Conservation (phyloP, 2,797 vertebrate species). For the Alosa sapidissima region DNA sequence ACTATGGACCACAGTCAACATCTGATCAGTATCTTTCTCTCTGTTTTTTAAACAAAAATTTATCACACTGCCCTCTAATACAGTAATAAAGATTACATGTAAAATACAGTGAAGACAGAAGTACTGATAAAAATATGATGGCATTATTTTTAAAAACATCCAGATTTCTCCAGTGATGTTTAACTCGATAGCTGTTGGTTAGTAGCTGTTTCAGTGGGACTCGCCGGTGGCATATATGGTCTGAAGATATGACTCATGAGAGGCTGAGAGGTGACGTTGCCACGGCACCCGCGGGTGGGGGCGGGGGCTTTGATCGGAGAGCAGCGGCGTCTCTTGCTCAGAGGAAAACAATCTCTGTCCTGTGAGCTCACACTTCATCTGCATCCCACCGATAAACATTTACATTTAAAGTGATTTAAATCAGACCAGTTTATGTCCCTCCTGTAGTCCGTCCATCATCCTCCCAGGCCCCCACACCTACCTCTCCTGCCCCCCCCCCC, state of each 20-base stretch:
- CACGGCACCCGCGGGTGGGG: not conserved
- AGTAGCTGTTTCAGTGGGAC: not conserved
- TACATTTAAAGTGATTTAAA: constrained; percentile 84
- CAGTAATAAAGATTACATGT: not conserved
- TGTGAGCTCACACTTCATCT: constrained; percentile 61
- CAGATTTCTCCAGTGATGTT: not conserved
- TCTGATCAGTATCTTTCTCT: not conserved
- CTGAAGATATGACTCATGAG: constrained; percentile 4
- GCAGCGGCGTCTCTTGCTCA: constrained; percentile 47
- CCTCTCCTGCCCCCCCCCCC: constrained; percentile 42
- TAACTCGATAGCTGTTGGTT: not conserved
- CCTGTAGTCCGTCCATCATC: constrained; percentile 72
- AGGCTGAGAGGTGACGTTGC: not conserved
- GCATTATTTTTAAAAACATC: not conserved
- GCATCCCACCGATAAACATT: constrained; percentile 81
- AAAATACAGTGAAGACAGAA: not conserved
- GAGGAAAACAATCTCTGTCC: constrained; percentile 68
- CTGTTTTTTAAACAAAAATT: not conserved
- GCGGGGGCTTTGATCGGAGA: not conserved
- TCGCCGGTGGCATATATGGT: not conserved
- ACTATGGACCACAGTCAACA: not conserved
- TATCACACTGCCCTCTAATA: not conserved
- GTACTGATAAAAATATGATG: not conserved
- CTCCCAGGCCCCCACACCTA: constrained; percentile 46
- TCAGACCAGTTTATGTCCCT: constrained; percentile 73